Conservation (phyloP, 53 echinoderm and acorn worm species). For the Temnopleurus reevesii region DNA sequence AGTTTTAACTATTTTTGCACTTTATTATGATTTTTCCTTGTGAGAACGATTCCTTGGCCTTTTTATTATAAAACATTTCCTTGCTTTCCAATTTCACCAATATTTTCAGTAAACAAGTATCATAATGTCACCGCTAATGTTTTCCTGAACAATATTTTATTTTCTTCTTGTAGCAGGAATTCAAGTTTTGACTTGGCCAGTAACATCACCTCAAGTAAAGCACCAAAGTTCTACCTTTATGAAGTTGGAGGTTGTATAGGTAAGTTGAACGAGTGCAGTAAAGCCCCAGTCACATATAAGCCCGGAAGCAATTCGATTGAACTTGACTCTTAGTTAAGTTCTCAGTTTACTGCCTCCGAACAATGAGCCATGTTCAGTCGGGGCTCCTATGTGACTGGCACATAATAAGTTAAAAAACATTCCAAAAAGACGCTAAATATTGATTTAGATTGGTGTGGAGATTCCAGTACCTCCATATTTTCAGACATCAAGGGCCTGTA, state of each 20-base stretch:
- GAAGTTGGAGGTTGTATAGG: constrained; percentile 96
- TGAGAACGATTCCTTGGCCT: not conserved
- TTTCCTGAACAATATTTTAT: not conserved
- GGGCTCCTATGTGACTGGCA: too few relatives aligned
- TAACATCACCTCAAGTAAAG: constrained; percentile 73
- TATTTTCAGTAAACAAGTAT: not conserved
- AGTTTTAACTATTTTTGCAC: too few relatives aligned
- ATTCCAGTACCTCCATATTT: too few relatives aligned
- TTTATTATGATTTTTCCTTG: not conserved
- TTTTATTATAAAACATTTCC: not conserved
- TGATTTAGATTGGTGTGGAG: too few relatives aligned
- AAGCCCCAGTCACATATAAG: too few relatives aligned
- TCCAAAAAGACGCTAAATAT: too few relatives aligned
- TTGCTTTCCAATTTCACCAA: not conserved
- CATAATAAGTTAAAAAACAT: too few relatives aligned
- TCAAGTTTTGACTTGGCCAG: constrained; percentile 61
- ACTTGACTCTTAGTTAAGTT: too few relatives aligned
- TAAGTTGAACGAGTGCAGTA: constrained; percentile 55
- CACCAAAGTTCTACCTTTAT: constrained; percentile 79
- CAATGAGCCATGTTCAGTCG: too few relatives aligned
- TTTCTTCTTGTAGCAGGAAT: constrained; percentile 31
- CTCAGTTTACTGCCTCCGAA: too few relatives aligned
- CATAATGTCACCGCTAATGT: not conserved
- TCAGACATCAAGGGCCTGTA: too few relatives aligned
- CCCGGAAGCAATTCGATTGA: too few relatives aligned